A percentile compares a stretch with the other conserved stretches of the same genome.
Conservation (phyloP, 2,797 vertebrate genomes). For the Clamator glandarius region DNA sequence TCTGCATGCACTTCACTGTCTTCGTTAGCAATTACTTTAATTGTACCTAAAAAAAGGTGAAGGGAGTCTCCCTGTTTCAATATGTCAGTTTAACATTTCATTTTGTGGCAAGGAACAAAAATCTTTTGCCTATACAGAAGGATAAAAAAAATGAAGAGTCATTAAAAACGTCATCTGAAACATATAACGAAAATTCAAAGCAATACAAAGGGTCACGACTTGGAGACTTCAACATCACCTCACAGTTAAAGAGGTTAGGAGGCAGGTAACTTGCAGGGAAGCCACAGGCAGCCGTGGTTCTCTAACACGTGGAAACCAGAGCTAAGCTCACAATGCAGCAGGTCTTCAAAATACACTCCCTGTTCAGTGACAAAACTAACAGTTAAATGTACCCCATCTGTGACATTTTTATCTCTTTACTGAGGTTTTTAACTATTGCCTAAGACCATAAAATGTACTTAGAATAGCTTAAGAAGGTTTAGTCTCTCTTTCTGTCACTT, state of each 20-base stretch:
- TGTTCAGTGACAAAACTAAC: background rate
- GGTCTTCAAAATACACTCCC: background rate
- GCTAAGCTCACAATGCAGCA: background rate
- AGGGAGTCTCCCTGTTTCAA: background rate
- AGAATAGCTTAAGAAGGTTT: background rate
- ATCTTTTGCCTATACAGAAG: background rate
- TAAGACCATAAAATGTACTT: background rate
- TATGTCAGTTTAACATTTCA: background rate
- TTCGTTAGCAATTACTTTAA: background rate
- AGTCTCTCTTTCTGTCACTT: background rate
- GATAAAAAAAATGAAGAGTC: background rate
- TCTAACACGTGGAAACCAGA: rapidly evolving
- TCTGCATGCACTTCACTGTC: background rate
- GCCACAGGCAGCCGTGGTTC: background rate
- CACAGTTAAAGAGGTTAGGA: background rate
- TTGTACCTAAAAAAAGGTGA: background rate
- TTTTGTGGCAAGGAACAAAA: background rate
- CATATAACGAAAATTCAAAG: background rate
- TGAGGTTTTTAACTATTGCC: background rate
- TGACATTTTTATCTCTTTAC: background rate
- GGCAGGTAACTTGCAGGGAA: background rate
- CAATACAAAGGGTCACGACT: background rate
- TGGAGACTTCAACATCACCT: background rate
- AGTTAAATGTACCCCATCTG: background rate
- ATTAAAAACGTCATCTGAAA: background rate